Evolutionary conservation across 1,140 invertebrate genomes (phyloP).

Genomic region (Batillaria attramentaria): DNA sequence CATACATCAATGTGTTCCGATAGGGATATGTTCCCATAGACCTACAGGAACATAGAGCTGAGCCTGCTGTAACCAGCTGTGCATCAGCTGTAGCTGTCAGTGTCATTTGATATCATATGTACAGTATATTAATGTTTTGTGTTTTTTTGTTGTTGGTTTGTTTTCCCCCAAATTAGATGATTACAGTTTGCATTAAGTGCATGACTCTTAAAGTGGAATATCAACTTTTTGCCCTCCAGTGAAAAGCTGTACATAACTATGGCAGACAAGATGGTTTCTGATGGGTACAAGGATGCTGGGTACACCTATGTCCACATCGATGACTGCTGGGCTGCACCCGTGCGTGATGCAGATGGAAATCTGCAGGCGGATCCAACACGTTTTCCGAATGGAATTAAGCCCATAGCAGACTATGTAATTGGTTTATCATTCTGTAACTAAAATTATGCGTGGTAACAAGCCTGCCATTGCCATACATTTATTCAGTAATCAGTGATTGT

Average conservation of each 20-base stretch:
- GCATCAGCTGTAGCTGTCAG: no score
- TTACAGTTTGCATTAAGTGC: no score
- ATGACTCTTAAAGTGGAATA: no score
- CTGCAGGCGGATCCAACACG: constrained; percentile 87
- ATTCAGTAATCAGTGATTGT: no score
- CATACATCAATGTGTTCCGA: no score
- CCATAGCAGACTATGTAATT: constrained; percentile 88
- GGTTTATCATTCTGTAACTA: not conserved
- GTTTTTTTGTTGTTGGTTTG: not conserved
- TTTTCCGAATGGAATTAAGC: constrained; percentile 93
- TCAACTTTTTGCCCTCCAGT: constrained; percentile 75
- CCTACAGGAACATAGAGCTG: no score
- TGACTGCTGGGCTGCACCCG: constrained; percentile 93
- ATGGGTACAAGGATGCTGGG: constrained; percentile 90
- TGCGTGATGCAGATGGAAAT: constrained; percentile 82
- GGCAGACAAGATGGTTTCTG: constrained; percentile 89
- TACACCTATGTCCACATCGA: constrained; percentile 96
- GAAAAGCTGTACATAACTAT: constrained; percentile 93
- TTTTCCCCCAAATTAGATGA: no score
- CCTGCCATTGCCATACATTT: no score
- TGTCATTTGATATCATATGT: no score
- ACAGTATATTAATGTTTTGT: not conserved
- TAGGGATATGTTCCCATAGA: no score
- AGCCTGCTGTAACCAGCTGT: no score
- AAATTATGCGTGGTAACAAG: no score